Conservation (phyloP, 2,797 vertebrate species). For the Ispidina lecontei region DNA sequence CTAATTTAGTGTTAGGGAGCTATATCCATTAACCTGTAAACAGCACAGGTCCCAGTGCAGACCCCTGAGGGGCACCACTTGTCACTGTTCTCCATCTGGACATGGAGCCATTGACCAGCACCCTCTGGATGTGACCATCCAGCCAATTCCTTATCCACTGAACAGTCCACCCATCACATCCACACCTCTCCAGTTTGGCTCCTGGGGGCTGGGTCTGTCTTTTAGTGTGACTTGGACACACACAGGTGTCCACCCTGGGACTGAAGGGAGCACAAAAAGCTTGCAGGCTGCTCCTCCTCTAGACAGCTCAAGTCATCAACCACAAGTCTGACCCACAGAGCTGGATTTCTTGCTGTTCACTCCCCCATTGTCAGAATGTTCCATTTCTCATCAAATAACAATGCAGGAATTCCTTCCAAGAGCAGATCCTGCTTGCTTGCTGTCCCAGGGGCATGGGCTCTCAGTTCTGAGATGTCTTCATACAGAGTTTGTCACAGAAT, state of each 20-base stretch:
- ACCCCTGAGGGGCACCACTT: no score
- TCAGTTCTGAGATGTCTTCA: background rate
- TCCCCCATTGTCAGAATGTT: background rate
- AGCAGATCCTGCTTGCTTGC: background rate
- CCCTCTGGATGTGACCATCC: no score
- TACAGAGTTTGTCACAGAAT: background rate
- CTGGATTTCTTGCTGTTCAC: background rate
- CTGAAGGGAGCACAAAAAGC: background rate
- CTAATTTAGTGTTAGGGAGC: background rate
- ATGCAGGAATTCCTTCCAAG: background rate
- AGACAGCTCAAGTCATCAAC: background rate
- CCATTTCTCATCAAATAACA: background rate
- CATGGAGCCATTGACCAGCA: no score
- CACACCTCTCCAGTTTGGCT: no score
- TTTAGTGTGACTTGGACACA: background rate
- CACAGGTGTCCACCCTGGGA: fast-evolving
- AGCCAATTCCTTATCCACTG: no score
- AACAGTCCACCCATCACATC: no score
- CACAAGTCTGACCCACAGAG: background rate
- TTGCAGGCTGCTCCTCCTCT: background rate
- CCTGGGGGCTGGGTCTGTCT: background rate
- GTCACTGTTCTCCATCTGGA: no score
- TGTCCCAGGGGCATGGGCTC: background rate
- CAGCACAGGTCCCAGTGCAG: no score
- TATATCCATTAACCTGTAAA: background rate